These are phyloP conservation scores for Drosophila silvestris DNA, from an alignment of 2,888 invertebrate genomes.

Conservation along the genomic window DNA sequence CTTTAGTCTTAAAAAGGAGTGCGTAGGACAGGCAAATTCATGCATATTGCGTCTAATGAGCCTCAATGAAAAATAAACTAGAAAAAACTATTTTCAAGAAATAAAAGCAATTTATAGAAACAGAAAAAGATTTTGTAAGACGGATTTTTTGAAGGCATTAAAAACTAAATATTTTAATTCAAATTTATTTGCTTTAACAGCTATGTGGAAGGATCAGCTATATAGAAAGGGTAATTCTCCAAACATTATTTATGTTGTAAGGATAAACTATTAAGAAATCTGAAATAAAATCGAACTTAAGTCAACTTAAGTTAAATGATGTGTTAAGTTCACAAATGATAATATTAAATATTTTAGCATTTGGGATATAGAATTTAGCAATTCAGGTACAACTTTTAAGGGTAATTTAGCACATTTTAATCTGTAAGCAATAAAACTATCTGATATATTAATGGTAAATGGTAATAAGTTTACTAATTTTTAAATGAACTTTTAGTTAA, in stretches of 20 bases:
- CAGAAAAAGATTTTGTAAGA: conserved; percentile 2
- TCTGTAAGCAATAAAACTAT: background rate
- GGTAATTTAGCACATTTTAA: background rate
- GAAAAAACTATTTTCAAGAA: conserved; percentile 7
- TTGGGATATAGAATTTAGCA: background rate
- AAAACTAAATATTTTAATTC: background rate
- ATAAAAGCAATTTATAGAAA: conserved; percentile 16
- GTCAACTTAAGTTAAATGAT: background rate
- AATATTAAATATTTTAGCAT: too few relatives aligned
- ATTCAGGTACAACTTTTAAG: background rate
- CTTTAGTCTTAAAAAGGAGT: conserved; percentile 66
- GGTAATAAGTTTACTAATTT: background rate
- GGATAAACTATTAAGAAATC: background rate
- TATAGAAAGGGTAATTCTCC: rapidly evolving
- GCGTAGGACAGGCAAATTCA: conserved; percentile 74
- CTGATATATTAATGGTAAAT: background rate
- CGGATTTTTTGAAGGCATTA: background rate
- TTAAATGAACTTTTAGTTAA: background rate
- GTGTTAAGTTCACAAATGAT: background rate
- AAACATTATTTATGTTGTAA: background rate
- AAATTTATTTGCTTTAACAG: background rate
- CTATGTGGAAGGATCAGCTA: background rate
- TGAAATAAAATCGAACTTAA: background rate
- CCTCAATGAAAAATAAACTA: conserved; percentile 17
- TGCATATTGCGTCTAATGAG: conserved; percentile 63